Conservation (phyloP, 1,140 invertebrate genomes). For the Piezodorus guildinii region DNA sequence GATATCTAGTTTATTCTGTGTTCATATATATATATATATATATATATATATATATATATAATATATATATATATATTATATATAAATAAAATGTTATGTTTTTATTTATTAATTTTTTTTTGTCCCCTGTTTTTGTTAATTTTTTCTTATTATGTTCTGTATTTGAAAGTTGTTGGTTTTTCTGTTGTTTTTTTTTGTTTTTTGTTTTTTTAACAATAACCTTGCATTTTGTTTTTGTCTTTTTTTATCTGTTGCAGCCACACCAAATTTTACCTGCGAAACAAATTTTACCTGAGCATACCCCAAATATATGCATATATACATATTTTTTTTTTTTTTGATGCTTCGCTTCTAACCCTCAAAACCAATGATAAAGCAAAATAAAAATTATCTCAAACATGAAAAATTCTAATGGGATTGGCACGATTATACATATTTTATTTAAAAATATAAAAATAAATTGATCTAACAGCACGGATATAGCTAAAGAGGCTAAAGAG, state of each 20-base stretch:
- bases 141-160: conserved; percentile 14
- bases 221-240: conserved; percentile 11
- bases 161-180: conserved; percentile 13
- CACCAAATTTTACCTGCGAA: not conserved
- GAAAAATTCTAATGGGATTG: too few relatives aligned
- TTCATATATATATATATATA: too few relatives aligned
- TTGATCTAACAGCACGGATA: conserved; percentile 9
- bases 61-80: too few relatives aligned
- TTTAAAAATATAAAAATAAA: not conserved
- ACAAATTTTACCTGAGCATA: not conserved
- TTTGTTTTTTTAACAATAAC: conserved; percentile 9
- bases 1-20: too few relatives aligned
- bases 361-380: not conserved
- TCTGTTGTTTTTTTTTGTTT: not conserved
- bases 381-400: too few relatives aligned
- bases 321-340: not conserved
- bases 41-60: too few relatives aligned
- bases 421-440: too few relatives aligned
- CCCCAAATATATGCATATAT: not conserved
- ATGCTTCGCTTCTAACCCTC: conserved; percentile 3
- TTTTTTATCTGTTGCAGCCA: not conserved
- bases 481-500: not conserved
- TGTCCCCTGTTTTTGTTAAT: conserved; percentile 11
- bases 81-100: not conserved
- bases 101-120: not conserved